A percentile compares a stretch with the other conserved stretches of the same genome.
Evolutionary conservation across 2,113 vertebrate genomes (phyloP).

Genomic region (Camelus dromedarius): DNA sequence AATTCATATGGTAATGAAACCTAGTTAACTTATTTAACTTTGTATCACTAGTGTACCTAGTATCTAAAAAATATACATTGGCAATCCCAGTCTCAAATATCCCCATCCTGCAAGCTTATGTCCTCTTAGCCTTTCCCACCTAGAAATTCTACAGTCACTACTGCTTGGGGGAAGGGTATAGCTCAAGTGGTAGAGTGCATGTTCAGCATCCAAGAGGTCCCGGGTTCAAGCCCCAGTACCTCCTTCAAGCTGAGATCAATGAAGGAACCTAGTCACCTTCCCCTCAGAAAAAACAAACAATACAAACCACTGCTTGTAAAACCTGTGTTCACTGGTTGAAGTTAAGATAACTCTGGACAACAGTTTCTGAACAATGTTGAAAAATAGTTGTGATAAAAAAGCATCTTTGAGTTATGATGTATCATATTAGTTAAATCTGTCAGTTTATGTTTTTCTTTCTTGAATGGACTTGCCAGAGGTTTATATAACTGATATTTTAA

Average conservation of each 20-base stretch:
- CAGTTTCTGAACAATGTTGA: not conserved
- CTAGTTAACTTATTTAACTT: not conserved
- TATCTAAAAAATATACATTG: not conserved
- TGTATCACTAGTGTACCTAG: not conserved
- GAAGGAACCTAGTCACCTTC: too few relatives aligned
- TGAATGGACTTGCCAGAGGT: not conserved
- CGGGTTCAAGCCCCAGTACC: too few relatives aligned
- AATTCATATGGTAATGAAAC: not conserved
- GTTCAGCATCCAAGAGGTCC: too few relatives aligned
- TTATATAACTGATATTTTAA: not conserved
- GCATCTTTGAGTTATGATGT: not conserved
- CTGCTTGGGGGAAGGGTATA: not conserved
- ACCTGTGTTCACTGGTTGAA: not conserved
- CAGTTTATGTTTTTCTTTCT: not conserved
- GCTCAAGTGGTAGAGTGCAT: too few relatives aligned
- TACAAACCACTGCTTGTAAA: not conserved
- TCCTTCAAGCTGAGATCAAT: too few relatives aligned
- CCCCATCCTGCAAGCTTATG: not conserved
- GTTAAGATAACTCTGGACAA: not conserved
- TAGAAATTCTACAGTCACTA: not conserved
- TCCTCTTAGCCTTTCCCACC: not conserved
- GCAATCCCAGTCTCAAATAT: not conserved
- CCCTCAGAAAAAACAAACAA: too few relatives aligned
- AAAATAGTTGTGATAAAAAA: not conserved
- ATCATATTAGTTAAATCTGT: not conserved